A percentile compares a stretch with the other conserved stretches of the same genome.
These are phyloP conservation scores for Dicerorhinus sumatrensis DNA, from an alignment of 2,113 vertebrate species.

Conservation along the genomic window DNA sequence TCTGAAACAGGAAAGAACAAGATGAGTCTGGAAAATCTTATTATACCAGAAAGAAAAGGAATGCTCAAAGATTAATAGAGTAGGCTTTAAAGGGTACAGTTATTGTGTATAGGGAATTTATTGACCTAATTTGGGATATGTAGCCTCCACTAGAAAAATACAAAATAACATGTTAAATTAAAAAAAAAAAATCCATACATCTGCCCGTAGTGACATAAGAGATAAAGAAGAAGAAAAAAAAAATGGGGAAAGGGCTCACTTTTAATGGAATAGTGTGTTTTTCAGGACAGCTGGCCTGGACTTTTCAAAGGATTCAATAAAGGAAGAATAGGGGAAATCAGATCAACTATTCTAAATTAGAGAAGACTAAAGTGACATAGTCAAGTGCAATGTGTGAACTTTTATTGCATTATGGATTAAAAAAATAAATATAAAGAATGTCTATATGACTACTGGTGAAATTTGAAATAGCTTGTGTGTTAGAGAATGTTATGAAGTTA, in stretches of 20 bases:
- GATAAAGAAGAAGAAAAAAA: neutral
- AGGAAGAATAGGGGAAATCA: neutral
- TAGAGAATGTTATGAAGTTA: neutral
- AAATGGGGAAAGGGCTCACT: neutral
- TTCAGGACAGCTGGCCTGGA: neutral
- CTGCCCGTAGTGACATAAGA: neutral
- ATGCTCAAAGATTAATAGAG: neutral
- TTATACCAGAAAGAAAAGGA: neutral
- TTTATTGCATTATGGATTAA: neutral
- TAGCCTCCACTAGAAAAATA: neutral
- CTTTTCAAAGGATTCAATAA: neutral
- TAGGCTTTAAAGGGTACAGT: neutral
- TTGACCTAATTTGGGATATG: neutral
- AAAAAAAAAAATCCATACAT: neutral
- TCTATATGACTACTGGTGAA: neutral
- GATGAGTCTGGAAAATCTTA: neutral
- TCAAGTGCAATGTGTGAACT: neutral
- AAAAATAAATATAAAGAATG: neutral
- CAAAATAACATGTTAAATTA: neutral
- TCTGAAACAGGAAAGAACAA: neutral
- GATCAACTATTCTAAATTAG: neutral
- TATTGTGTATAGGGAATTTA: neutral
- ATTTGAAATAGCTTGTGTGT: neutral
- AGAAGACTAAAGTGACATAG: neutral
- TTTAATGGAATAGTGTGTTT: neutral